These are phyloP conservation scores for Penaeus monodon DNA, from an alignment of 2,888 invertebrate species.

Conservation along the genomic window DNA sequence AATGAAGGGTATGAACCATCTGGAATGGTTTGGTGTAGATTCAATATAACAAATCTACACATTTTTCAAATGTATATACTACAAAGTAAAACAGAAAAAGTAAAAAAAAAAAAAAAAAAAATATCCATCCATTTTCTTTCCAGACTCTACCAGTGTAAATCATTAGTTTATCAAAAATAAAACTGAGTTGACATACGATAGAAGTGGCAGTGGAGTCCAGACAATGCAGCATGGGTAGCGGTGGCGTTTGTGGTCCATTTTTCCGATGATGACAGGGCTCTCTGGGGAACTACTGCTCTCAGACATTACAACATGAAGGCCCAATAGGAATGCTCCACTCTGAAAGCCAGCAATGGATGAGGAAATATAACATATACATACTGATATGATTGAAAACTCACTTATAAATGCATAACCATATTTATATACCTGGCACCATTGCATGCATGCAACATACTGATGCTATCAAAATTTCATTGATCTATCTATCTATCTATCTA, in stretches of 20 bases:
- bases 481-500: no score
- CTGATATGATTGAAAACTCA: no score
- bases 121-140: neutral
- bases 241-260: conserved; percentile 69
- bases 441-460: no score
- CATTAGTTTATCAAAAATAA: neutral
- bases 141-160: conserved; percentile 12
- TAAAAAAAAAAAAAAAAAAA: neutral
- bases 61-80: no score
- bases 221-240: conserved; percentile 92
- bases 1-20: conserved; percentile 95
- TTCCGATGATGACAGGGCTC: conserved; percentile 36
- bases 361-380: no score
- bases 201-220: conserved; percentile 94
- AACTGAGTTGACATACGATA: conserved; percentile 76
- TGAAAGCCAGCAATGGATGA: no score
- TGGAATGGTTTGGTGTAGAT: conserved; percentile 69
- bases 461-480: no score
- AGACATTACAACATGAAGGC: conserved; percentile 35
- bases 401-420: no score
- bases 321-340: no score
- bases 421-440: no score
- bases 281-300: conserved; percentile 35
- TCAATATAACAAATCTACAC: no score
- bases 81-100: neutral